Percentiles rank a stretch among this genome's conserved stretches.
These are phyloP conservation scores for Lypha dubia DNA, from an alignment of 2,888 invertebrate genomes.

Conservation along the genomic window DNA sequence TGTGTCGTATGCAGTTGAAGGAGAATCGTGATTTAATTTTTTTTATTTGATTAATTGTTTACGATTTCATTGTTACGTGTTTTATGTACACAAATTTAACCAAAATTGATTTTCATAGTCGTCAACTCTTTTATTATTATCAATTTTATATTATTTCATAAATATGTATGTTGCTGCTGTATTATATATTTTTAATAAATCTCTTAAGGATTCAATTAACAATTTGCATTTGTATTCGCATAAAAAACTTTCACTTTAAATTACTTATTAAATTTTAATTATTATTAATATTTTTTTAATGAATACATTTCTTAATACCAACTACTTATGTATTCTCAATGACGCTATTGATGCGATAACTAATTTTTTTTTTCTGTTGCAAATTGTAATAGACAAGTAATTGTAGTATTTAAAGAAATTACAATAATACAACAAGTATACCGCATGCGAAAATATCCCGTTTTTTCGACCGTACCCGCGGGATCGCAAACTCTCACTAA, in stretches of 20 bases:
- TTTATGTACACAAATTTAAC: background rate
- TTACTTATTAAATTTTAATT: background rate
- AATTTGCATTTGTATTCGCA: constrained; percentile 3
- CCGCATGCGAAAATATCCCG: constrained; percentile 74
- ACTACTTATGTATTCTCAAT: too few species aligned
- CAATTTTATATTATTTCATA: background rate
- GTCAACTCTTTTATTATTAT: background rate
- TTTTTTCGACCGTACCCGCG: constrained; percentile 83
- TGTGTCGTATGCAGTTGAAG: constrained; percentile 21
- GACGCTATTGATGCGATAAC: background rate
- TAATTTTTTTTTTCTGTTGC: constrained; percentile 12
- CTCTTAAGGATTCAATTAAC: background rate
- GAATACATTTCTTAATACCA: too few species aligned
- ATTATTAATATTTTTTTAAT: background rate
- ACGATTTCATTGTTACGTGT: background rate
- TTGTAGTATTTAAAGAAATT: constrained; percentile 19
- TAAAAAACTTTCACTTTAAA: constrained; percentile 3
- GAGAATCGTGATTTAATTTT: too few species aligned
- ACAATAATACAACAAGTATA: constrained; percentile 20
- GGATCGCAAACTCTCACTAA: constrained; percentile 84
- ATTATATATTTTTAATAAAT: background rate
- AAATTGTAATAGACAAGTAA: constrained; percentile 12
- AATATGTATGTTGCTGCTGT: background rate
- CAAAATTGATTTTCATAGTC: too few species aligned
- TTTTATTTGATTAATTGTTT: too few species aligned